These are phyloP conservation scores for Ips typographus DNA, from an alignment of 1,140 invertebrate species.

Conservation along the genomic window DNA sequence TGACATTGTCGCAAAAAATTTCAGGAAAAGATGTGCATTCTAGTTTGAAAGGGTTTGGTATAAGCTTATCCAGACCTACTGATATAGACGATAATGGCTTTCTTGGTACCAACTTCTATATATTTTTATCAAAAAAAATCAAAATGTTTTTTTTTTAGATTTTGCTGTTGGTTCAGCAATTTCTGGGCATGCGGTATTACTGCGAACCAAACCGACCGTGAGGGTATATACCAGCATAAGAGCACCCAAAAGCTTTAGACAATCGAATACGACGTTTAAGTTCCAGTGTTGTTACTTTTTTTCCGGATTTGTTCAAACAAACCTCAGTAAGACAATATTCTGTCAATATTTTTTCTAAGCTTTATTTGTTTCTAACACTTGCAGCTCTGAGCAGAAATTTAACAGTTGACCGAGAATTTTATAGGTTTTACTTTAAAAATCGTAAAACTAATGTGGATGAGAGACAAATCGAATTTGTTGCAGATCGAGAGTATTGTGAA, in stretches of 20 bases:
- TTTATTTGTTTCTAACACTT: slow-evolving; percentile 8
- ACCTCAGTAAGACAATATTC: slow-evolving; percentile 2
- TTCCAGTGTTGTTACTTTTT: slow-evolving; percentile 34
- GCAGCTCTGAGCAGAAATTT: slow-evolving; percentile 38
- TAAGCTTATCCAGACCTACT: slow-evolving; percentile 53
- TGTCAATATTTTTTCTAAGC: not conserved
- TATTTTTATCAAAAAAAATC: slow-evolving; percentile 1
- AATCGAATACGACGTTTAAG: slow-evolving; percentile 20
- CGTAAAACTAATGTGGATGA: not conserved
- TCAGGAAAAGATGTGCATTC: slow-evolving; percentile 48
- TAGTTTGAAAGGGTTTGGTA: slow-evolving; percentile 55
- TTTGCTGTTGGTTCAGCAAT: slow-evolving; percentile 55
- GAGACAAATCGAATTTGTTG: not conserved
- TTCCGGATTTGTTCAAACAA: not conserved
- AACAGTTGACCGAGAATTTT: slow-evolving; percentile 43
- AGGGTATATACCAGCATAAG: slow-evolving; percentile 9
- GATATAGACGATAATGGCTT: slow-evolving; percentile 57
- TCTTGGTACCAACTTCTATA: slow-evolving; percentile 42
- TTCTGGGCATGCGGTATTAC: slow-evolving; percentile 54
- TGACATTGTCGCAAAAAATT: slow-evolving; percentile 54
- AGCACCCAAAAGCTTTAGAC: slow-evolving; percentile 13
- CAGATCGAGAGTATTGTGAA: slow-evolving; percentile 16
- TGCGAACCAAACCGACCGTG: slow-evolving; percentile 50
- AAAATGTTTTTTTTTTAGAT: slow-evolving; percentile 44
- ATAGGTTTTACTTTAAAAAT: slow-evolving; percentile 39